phyloP scores from a whole-genome alignment of 2,797 vertebrate species.

The Glyptemys insculpta region DNA sequence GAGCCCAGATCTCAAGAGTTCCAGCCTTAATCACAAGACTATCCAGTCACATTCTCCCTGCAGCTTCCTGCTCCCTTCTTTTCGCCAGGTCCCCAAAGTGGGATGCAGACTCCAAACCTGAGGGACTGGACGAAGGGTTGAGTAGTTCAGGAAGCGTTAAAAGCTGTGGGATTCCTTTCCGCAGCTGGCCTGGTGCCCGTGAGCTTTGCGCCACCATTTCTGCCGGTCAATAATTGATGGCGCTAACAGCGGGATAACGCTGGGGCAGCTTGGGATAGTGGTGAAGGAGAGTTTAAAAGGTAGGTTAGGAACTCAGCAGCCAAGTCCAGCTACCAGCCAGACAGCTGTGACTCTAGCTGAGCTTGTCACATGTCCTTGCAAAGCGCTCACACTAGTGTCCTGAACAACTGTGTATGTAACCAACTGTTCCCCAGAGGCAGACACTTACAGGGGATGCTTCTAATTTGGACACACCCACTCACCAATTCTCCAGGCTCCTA shows the following conservation, averaged over 20 bases:
- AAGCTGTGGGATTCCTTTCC: neutral
- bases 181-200: neutral
- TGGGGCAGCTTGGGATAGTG: accelerated
- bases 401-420: neutral
- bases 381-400: neutral
- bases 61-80: accelerated
- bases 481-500: neutral
- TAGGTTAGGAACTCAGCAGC: neutral
- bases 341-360: neutral
- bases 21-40: neutral
- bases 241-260: neutral
- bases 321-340: accelerated
- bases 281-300: neutral
- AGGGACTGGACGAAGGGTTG: accelerated
- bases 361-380: neutral
- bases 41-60: accelerated
- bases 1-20: neutral
- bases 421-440: neutral
- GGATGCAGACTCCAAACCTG: neutral
- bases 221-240: neutral
- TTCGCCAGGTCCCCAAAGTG: neutral
- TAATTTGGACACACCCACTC: neutral
- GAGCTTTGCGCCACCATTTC: neutral
- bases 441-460: neutral
- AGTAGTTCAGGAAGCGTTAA: accelerated